These are phyloP conservation scores for Tachina lurida DNA, from an alignment of 2,888 invertebrate genomes.

Conservation along the genomic window DNA sequence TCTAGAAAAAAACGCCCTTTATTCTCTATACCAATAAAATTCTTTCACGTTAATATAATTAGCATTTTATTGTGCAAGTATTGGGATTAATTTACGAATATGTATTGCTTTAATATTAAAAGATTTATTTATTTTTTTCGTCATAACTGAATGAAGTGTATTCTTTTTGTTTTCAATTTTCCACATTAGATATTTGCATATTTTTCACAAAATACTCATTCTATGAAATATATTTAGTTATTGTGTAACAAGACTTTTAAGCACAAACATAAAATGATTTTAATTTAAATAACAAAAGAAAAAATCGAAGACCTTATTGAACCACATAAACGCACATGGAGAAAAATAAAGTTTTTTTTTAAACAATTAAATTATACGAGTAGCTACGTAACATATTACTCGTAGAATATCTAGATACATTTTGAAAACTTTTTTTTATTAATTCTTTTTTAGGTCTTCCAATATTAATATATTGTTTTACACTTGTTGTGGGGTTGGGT, in stretches of 20 bases:
- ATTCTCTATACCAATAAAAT: conserved; percentile 4
- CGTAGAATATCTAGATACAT: conserved; percentile 18
- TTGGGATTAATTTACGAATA: conserved; percentile 36
- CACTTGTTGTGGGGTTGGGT: not conserved
- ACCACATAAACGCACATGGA: conserved; percentile 12
- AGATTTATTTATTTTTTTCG: not conserved
- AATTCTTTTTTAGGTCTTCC: not conserved
- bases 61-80: conserved; percentile 13
- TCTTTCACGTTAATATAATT: conserved; percentile 14
- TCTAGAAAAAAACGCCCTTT: no score
- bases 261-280: conserved; percentile 4
- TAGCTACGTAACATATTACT: conserved; percentile 2
- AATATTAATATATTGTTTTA: not conserved
- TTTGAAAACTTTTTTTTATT: not conserved
- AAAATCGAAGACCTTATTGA: conserved; percentile 15
- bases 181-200: not conserved
- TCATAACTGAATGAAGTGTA: not conserved
- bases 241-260: not conserved
- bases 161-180: not conserved
- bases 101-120: conserved; percentile 1
- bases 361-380: conserved; percentile 23
- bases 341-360: conserved; percentile 9
- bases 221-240: not conserved
- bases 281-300: conserved; percentile 14
- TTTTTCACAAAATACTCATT: not conserved